These are phyloP conservation scores for Hippocampus zosterae DNA, from an alignment of 2,113 vertebrate genomes.

Conservation along the genomic window DNA sequence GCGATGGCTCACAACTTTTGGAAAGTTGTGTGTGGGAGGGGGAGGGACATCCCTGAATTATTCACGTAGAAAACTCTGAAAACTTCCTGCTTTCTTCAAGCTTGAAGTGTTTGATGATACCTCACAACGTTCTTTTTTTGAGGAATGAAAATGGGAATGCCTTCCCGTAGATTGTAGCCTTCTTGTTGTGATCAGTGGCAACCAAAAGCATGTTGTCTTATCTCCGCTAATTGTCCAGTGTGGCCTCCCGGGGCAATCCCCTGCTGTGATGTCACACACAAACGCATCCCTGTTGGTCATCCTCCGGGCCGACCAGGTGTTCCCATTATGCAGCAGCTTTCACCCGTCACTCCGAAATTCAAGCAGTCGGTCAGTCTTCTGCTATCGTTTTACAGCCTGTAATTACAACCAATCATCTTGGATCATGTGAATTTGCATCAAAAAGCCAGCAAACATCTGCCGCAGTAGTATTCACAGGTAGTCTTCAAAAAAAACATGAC, in stretches of 20 bases:
- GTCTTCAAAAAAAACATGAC: neutral
- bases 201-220: neutral
- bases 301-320: slow-evolving; percentile 54
- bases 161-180: neutral
- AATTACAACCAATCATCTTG: slow-evolving; percentile 76
- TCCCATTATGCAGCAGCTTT: slow-evolving; percentile 48
- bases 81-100: neutral
- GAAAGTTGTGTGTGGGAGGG: neutral
- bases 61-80: neutral
- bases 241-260: neutral
- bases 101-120: neutral
- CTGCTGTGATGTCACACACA: slow-evolving; percentile 29
- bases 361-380: slow-evolving; percentile 65
- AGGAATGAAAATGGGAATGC: neutral
- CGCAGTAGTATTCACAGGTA: slow-evolving; percentile 17
- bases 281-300: slow-evolving; percentile 42
- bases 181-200: neutral
- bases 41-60: neutral
- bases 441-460: slow-evolving; percentile 71
- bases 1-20: slow-evolving; percentile 13
- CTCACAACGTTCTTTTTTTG: neutral
- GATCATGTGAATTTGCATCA: slow-evolving; percentile 71
- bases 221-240: neutral
- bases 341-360: slow-evolving; percentile 67
- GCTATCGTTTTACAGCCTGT: slow-evolving; percentile 75